These are phyloP conservation scores for Rhopalosiphum padi DNA, from an alignment of 1,140 invertebrate genomes.

Conservation along the genomic window DNA sequence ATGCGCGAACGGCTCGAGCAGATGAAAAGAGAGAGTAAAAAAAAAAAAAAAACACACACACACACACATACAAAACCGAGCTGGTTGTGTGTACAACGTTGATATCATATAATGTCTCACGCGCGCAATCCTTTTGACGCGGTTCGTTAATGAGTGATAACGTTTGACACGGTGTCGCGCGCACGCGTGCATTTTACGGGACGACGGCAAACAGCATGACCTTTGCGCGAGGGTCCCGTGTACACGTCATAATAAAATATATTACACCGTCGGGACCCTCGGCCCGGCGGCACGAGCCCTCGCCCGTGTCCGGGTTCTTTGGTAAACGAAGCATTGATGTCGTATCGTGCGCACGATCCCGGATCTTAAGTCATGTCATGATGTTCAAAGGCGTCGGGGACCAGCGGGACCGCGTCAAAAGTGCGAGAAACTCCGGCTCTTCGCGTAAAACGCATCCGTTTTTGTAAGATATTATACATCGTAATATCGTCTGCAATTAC, in stretches of 20 bases:
- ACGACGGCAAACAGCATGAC: neutral
- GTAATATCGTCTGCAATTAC: neutral
- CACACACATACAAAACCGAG: neutral
- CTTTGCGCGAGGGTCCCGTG: neutral
- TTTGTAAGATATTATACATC: neutral
- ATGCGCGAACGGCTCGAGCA: neutral
- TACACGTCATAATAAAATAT: neutral
- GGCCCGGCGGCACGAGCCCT: neutral
- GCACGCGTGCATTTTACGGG: neutral
- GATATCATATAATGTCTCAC: neutral
- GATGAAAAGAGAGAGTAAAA: neutral
- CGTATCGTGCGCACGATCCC: neutral
- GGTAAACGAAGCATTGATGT: neutral
- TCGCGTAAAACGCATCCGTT: neutral
- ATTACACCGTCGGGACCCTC: neutral
- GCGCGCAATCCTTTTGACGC: neutral
- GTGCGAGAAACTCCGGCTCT: neutral
- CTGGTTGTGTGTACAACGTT: neutral
- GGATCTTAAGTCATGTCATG: neutral
- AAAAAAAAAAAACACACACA: neutral
- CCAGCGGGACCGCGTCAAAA: too few species aligned
- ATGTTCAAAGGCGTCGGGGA: neutral
- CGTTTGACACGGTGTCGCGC: neutral
- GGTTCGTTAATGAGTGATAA: neutral
- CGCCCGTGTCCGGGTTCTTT: neutral